Evolutionary conservation across 1,140 invertebrate genomes (phyloP).

Genomic region (Meteorus sp.): DNA sequence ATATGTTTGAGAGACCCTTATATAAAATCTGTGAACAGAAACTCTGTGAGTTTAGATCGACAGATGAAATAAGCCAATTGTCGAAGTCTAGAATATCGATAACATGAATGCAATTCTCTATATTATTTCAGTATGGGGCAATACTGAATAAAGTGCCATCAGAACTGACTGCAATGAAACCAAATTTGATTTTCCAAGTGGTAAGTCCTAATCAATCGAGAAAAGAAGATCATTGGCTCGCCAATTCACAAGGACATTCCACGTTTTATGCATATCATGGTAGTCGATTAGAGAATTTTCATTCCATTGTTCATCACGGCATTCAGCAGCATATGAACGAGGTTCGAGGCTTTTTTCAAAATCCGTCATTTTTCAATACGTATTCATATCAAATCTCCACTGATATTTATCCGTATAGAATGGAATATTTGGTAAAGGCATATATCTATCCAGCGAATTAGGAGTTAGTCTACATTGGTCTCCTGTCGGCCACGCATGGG

Average conservation of each 20-base stretch:
- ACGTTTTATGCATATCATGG: slow-evolving; percentile 77
- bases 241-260: slow-evolving; percentile 59
- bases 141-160: slow-evolving; percentile 59
- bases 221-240: slow-evolving; percentile 64
- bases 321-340: slow-evolving; percentile 77
- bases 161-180: slow-evolving; percentile 54
- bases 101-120: not conserved
- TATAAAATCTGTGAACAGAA: slow-evolving; percentile 61
- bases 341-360: too few relatives aligned
- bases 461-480: slow-evolving; percentile 70
- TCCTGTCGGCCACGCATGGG: slow-evolving; percentile 72
- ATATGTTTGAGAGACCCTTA: slow-evolving; percentile 62
- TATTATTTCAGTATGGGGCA: slow-evolving; percentile 58
- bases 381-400: not conserved
- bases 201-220: slow-evolving; percentile 58
- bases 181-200: slow-evolving; percentile 70
- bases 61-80: not conserved
- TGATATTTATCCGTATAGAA: slow-evolving; percentile 33
- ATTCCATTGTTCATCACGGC: slow-evolving; percentile 79
- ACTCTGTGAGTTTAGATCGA: slow-evolving; percentile 53
- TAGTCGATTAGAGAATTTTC: slow-evolving; percentile 78
- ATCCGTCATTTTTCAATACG: not conserved
- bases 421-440: slow-evolving; percentile 76
- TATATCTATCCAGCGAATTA: slow-evolving; percentile 75
- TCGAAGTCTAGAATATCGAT: not conserved